Evolutionary conservation across 2,113 vertebrate genomes (phyloP), one percentile per base, ranked within the genome.

Genomic region (Leuciscus idus): DNA sequence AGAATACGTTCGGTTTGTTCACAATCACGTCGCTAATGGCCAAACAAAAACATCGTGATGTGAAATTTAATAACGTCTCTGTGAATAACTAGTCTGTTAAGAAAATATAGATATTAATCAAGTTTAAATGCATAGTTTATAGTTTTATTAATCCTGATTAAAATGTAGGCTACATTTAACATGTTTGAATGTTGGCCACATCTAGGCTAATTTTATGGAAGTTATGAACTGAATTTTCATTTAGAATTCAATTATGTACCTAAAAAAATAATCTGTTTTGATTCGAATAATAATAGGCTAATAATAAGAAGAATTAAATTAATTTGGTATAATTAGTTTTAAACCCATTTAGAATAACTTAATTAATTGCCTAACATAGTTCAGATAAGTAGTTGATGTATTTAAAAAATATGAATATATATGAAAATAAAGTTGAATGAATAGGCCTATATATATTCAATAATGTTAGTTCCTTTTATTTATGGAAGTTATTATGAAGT

Each of bases 221-320:
- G 36, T 43, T 43, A 72, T 23, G 15, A 68, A 19, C 66, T 21
- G 6, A 36, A 70, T 21, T 21, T 6, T 66, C 1, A 36, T 36
- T 36, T 70, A 70, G 30, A 36, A 36, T 36, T 68, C 9, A 36
- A 68, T 33, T 6, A 10, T 0, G 17, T 70, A 26, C 0, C 1
- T 17, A 48, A 48, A 4, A 46, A 87, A 90, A 84, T 74, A 55
- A 62, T 86, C 83, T 79, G 3, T 15, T 39, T 8, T 43, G 9
- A 43, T 43, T 48, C n/a, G 26, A 28, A 84, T 48, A 68, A 9
- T 72, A 33, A 43, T 36, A 36, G 36, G 36, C 36, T 43, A 43
- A 39, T 43, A 43, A 21, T 2, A 2, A 55, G 0, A 7, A 19
- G 5, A 19, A 57, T 57, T 21, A 21, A 21, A 57, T 57, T 1